Percentiles rank a stretch among this genome's conserved stretches.
Evolutionary conservation across 2,797 vertebrate species (phyloP).

Genomic region (Halcyon smyrnensis): DNA sequence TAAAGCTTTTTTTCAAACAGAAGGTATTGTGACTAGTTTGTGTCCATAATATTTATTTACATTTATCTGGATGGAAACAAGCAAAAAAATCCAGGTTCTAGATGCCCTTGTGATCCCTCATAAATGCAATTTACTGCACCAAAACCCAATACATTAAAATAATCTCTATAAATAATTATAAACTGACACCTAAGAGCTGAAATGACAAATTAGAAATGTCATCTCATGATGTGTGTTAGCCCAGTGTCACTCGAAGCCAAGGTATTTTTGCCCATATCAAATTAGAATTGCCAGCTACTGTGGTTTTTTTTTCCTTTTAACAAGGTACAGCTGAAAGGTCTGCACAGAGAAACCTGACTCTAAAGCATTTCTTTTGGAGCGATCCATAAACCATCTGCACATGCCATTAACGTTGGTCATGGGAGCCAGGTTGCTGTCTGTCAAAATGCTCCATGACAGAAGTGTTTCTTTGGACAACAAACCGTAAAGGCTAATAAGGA

Average conservation of each 20-base stretch:
- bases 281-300: neutral
- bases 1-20: neutral
- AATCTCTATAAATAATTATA: slow-evolving; percentile 8
- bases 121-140: neutral
- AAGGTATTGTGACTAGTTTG: neutral
- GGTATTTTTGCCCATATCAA: neutral
- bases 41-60: neutral
- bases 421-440: neutral
- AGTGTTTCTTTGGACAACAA: neutral
- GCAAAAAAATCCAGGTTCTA: neutral
- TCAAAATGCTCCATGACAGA: neutral
- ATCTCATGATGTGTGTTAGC: neutral
- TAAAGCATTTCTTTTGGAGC: neutral
- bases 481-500: neutral
- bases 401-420: neutral
- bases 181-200: neutral
- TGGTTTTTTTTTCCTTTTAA: neutral
- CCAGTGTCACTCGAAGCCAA: neutral
- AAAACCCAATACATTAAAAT: neutral
- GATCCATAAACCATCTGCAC: neutral
- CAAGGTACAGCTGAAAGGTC: neutral
- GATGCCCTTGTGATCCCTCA: neutral
- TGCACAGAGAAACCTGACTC: neutral
- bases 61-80: neutral
- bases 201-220: slow-evolving; percentile 12